Base-by-base conservation (phyloP, 2,888 invertebrate genomes). In the Notodonta ziczac region DNA sequence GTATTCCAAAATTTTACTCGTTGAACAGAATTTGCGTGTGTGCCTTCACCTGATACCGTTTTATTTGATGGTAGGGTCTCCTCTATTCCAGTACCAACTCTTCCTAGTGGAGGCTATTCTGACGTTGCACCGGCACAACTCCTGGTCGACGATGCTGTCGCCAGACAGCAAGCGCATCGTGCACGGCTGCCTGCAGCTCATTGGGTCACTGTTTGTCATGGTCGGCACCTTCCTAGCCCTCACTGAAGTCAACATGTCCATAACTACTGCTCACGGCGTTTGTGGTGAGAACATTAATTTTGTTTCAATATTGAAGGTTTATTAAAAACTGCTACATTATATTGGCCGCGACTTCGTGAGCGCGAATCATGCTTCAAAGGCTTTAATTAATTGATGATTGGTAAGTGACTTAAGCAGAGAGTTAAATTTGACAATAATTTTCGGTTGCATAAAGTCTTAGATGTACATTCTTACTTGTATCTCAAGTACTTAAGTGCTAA, bases 141-240 rank as follows among this genome's bases (percentile, higher is more conserved):
- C 93, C 39, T 94, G 94, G 94, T 93, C 94, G 0, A 85, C 81
- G 59, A 89, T 90, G 66, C 75, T 94, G 58, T 86, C 89, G 2
- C 82, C 78, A 16, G 90, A 93, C 56, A 87, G 85, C 16, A 91
- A 90, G 67, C 84, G 90, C 16, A 84, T 91, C 5, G 82, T 95
- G 0, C 95, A 95, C 72, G 94, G 94, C 71, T 88, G 94, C 59
- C 83, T 95, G 7, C 95, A 95, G 69, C 82, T 92, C 0, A 81
- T 94, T 6, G 95, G 95, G 0, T 82, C 94, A 0, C 52, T 91
- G 16, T 91, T 94, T 71, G 93, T 91, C 52, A 85, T 95, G 5
- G 88, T 90, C 13, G 95, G 95, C 2, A 91, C 94, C 1, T 92
- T 93, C 74, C 83, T 92, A 0, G 86, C 89, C 7, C 81, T 94